Evolutionary conservation across 2,888 invertebrate species (phyloP).

Genomic region (Lepeophtheirus nordmannii): DNA sequence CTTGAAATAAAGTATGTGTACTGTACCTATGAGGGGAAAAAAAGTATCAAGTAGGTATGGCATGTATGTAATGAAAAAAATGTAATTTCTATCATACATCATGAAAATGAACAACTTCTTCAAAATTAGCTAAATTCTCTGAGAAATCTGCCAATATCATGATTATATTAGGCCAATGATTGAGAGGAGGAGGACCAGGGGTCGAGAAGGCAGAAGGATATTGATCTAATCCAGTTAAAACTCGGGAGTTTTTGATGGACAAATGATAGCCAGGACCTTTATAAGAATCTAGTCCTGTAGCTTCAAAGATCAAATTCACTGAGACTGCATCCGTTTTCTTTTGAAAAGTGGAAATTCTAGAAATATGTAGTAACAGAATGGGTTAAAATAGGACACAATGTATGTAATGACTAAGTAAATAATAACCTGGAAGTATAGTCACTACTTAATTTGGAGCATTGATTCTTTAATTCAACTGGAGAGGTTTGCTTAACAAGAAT

Average conservation of each 20-base stretch:
- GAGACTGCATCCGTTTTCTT: neutral
- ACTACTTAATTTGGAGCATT: neutral
- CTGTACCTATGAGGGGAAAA: neutral
- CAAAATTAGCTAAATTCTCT: neutral
- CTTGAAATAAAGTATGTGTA: neutral
- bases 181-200: neutral
- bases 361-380: no score
- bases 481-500: neutral
- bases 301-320: neutral
- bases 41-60: neutral
- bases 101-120: neutral
- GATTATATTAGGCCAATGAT: constrained; percentile 2
- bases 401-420: neutral
- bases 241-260: neutral
- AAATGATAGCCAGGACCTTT: neutral
- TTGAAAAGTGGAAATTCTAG: neutral
- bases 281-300: neutral
- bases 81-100: neutral
- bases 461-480: neutral
- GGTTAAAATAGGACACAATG: no score
- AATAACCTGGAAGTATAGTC: neutral
- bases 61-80: neutral
- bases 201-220: neutral
- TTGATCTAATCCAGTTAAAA: neutral
- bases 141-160: neutral